Percentiles rank a stretch among this genome's conserved stretches.
phyloP scores from a whole-genome alignment of 2,888 invertebrate species.

The Thecocarcelia acutangulata region DNA sequence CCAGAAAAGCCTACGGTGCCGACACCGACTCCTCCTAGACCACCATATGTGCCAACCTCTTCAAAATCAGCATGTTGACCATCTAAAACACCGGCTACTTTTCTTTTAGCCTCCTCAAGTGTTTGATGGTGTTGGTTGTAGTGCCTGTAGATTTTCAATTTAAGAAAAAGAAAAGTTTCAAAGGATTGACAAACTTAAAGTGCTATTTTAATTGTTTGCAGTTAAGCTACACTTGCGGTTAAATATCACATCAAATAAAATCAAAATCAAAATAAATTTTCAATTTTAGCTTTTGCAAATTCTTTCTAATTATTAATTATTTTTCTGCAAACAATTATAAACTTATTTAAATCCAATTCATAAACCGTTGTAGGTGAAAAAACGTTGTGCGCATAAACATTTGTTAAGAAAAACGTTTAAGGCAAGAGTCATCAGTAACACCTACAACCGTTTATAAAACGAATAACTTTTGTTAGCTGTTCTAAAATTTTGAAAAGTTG shows the following conservation, averaged over 20 bases:
- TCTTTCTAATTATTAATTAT: too few species aligned
- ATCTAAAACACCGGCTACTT: slow-evolving; percentile 68
- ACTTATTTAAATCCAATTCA: too few species aligned
- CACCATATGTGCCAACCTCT: slow-evolving; percentile 74
- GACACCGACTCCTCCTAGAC: slow-evolving; percentile 73
- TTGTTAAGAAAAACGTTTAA: too few species aligned
- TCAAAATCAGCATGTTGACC: slow-evolving; percentile 72
- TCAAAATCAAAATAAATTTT: not conserved
- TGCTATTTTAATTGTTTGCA: slow-evolving; percentile 13
- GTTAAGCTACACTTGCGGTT: too few species aligned
- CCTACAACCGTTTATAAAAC: too few species aligned
- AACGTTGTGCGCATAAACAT: too few species aligned
- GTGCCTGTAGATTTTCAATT: slow-evolving; percentile 73
- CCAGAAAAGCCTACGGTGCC: slow-evolving; percentile 73
- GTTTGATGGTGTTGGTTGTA: slow-evolving; percentile 78
- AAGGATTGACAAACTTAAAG: not conserved
- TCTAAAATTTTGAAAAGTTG: slow-evolving; percentile 16
- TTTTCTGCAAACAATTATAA: too few species aligned
- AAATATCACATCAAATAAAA: too few species aligned
- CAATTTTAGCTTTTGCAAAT: too few species aligned
- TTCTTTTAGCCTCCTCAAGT: slow-evolving; percentile 77
- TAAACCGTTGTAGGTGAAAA: too few species aligned
- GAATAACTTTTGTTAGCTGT: not conserved
- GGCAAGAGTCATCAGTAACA: too few species aligned
- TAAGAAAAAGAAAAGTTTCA: too few species aligned